These are phyloP conservation scores for Erpetoichthys calabaricus DNA, from an alignment of 2,797 vertebrate species.

Conservation along the genomic window DNA sequence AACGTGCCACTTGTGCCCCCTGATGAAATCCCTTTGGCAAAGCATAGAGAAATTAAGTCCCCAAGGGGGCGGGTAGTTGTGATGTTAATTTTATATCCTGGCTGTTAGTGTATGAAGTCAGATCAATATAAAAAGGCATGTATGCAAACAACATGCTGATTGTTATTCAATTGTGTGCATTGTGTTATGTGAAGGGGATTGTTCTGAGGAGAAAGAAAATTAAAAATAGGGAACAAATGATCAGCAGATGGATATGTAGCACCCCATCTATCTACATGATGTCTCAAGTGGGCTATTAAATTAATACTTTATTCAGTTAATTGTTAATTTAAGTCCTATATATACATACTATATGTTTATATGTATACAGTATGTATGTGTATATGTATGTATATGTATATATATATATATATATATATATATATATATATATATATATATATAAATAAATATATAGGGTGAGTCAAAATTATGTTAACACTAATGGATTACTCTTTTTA, in stretches of 20 bases:
- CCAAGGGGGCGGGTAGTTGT: slow-evolving; percentile 39
- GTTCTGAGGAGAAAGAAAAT: no score
- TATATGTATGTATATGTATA: neutral
- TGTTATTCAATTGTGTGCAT: slow-evolving; percentile 53
- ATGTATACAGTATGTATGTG: neutral
- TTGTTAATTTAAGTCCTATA: neutral
- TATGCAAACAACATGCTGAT: slow-evolving; percentile 70
- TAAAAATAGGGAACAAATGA: no score
- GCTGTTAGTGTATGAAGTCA: slow-evolving; percentile 62
- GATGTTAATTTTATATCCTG: slow-evolving; percentile 65
- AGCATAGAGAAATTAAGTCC: slow-evolving; percentile 51
- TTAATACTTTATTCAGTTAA: neutral
- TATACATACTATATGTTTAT: neutral
- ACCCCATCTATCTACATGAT: no score
- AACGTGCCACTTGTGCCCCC: slow-evolving; percentile 65
- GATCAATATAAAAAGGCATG: slow-evolving; percentile 68
- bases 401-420: neutral
- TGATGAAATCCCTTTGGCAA: slow-evolving; percentile 56
- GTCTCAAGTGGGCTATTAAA: no score
- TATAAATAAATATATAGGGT: no score
- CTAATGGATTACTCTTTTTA: no score
- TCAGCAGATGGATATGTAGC: no score
- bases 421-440: slow-evolving; percentile 1
- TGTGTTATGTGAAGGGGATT: slow-evolving; percentile 7
- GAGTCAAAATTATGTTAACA: no score